Evolutionary conservation across 2,888 invertebrate genomes (phyloP).

Genomic region (Agrilus cyanescens): DNA sequence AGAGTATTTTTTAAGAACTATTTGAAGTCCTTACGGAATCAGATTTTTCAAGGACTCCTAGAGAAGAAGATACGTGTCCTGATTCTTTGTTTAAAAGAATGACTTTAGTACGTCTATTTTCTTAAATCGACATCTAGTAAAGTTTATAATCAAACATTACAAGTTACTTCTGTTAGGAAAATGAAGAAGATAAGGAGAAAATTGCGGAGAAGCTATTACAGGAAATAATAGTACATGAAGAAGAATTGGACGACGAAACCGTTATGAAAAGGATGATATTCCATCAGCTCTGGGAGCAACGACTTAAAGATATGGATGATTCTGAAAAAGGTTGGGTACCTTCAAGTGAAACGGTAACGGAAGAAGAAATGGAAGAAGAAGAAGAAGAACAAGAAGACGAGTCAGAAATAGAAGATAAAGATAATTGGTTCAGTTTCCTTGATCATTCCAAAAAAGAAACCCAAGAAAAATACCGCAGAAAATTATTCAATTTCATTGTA

Average conservation of each 20-base stretch:
- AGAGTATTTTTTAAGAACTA: too few species aligned
- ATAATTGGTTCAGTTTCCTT: slow-evolving; percentile 6
- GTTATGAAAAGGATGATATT: slow-evolving; percentile 10
- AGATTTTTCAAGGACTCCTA: too few species aligned
- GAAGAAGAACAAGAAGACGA: slow-evolving; percentile 6
- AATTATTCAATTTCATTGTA: slow-evolving; percentile 26
- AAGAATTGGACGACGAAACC: slow-evolving; percentile 13
- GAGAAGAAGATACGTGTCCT: too few species aligned
- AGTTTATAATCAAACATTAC: too few species aligned
- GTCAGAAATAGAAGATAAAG: not conserved
- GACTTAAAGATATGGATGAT: slow-evolving; percentile 23
- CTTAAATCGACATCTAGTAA: too few species aligned
- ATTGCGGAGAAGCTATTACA: not conserved
- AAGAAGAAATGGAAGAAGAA: slow-evolving; percentile 4
- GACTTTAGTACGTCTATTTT: too few species aligned
- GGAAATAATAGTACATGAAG: not conserved
- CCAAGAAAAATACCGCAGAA: slow-evolving; percentile 15
- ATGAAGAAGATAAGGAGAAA: slow-evolving; percentile 5
- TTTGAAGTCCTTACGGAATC: too few species aligned
- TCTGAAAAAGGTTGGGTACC: slow-evolving; percentile 24
- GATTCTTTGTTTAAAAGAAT: too few species aligned
- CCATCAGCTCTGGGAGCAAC: slow-evolving; percentile 27
- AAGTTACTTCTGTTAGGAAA: not conserved
- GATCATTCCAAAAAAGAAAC: slow-evolving; percentile 12
- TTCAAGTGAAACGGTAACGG: slow-evolving; percentile 5